Conservation (phyloP, 1,140 invertebrate genomes). For the Gryon sp. region DNA sequence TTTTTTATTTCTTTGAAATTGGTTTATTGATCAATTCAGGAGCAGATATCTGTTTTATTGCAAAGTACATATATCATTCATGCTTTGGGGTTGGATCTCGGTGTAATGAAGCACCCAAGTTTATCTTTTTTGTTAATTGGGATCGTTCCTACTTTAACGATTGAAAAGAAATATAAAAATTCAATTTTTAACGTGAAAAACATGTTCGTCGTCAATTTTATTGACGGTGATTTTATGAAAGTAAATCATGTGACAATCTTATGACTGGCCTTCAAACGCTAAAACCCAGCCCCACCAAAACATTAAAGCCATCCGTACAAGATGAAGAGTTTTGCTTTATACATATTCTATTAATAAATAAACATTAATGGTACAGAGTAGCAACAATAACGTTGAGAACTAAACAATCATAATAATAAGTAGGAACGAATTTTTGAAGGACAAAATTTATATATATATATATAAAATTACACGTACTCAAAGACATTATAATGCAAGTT, state of each 20-base stretch:
- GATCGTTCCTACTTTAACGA: too few relatives aligned
- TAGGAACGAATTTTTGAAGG: conserved; percentile 55
- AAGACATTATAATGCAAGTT: conserved; percentile 52
- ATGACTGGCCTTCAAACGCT: conserved; percentile 61
- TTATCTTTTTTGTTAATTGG: not conserved
- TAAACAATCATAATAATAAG: conserved; percentile 62
- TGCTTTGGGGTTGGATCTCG: conserved; percentile 68
- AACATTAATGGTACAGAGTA: conserved; percentile 64
- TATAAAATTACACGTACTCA: conserved; percentile 43
- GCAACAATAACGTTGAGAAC: conserved; percentile 68
- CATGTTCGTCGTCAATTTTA: conserved; percentile 2
- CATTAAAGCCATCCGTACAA: conserved; percentile 69
- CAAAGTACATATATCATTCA: conserved; percentile 73
- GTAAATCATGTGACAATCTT: not conserved
- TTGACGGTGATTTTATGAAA: not conserved
- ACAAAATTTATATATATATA: conserved; percentile 42
- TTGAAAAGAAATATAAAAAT: too few relatives aligned
- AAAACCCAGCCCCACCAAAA: conserved; percentile 66
- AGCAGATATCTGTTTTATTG: conserved; percentile 66
- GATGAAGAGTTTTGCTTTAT: conserved; percentile 65
- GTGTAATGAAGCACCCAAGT: conserved; percentile 53
- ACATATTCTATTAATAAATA: conserved; percentile 54
- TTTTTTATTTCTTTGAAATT: conserved; percentile 66
- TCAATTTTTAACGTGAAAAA: too few relatives aligned
- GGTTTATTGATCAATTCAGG: conserved; percentile 74